Conservation (phyloP, 1,140 invertebrate species). For the Drosophila chauvacae region DNA sequence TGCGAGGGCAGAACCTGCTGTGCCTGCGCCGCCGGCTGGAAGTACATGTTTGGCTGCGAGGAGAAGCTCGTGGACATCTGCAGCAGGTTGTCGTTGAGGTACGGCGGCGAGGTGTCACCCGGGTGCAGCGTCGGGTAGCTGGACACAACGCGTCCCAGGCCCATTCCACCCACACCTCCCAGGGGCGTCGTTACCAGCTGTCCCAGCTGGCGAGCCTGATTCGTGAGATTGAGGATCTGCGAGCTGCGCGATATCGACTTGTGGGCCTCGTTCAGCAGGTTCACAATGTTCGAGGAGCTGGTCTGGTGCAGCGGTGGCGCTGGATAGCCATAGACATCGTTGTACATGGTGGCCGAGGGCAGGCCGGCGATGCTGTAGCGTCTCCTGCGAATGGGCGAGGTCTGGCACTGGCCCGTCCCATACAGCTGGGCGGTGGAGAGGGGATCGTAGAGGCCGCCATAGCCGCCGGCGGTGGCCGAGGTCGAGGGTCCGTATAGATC, state of each 20-base stretch:
- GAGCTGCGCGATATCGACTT: slow-evolving; percentile 84
- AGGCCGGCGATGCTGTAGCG: slow-evolving; percentile 84
- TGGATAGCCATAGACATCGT: slow-evolving; percentile 79
- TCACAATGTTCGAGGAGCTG: slow-evolving; percentile 80
- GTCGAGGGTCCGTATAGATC: slow-evolving; percentile 67
- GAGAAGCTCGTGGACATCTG: slow-evolving; percentile 83
- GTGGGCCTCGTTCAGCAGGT: slow-evolving; percentile 83
- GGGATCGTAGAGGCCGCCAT: slow-evolving; percentile 55
- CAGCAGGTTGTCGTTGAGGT: slow-evolving; percentile 82
- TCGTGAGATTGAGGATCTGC: slow-evolving; percentile 79
- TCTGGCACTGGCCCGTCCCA: slow-evolving; percentile 42
- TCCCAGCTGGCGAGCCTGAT: slow-evolving; percentile 77
- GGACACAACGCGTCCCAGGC: slow-evolving; percentile 74
- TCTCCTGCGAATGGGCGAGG: slow-evolving; percentile 76
- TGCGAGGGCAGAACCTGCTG: slow-evolving; percentile 57
- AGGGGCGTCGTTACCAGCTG: slow-evolving; percentile 55
- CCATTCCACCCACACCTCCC: slow-evolving; percentile 25
- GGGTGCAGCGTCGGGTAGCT: slow-evolving; percentile 81
- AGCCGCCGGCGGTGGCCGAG: slow-evolving; percentile 40
- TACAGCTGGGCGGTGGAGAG: slow-evolving; percentile 52
- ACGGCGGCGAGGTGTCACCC: slow-evolving; percentile 77
- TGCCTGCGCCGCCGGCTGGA: slow-evolving; percentile 58
- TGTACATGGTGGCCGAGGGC: slow-evolving; percentile 83
- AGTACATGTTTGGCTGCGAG: slow-evolving; percentile 84
- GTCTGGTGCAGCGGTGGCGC: slow-evolving; percentile 77